Conservation (phyloP, 1,140 invertebrate genomes). For the Protaetia brevitarsis region DNA sequence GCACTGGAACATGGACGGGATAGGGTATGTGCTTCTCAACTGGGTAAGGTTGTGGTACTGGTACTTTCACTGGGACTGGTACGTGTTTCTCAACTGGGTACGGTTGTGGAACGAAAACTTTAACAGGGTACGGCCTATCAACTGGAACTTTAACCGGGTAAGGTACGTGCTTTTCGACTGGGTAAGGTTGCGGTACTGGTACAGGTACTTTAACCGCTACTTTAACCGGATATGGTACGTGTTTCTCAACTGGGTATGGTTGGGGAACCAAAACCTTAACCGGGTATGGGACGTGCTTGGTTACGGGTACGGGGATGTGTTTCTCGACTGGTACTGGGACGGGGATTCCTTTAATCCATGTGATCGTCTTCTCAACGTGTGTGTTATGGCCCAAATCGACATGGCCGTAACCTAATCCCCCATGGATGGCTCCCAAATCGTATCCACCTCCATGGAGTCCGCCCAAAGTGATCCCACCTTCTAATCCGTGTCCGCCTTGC, state of each 20-base stretch:
- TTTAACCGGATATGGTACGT: conserved; percentile 51
- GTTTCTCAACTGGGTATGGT: conserved; percentile 64
- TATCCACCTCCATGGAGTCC: conserved; percentile 18
- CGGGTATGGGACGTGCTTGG: conserved; percentile 57
- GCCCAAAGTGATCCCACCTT: conserved; percentile 37
- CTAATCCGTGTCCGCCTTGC: conserved; percentile 45
- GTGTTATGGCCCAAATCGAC: conserved; percentile 42
- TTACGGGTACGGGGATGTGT: conserved; percentile 59
- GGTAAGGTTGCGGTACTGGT: conserved; percentile 55
- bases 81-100: conserved; percentile 64
- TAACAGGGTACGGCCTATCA: conserved; percentile 61
- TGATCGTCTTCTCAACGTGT: conserved; percentile 68
- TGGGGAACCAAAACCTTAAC: conserved; percentile 59
- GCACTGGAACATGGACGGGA: conserved; percentile 62
- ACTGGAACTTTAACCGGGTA: conserved; percentile 60
- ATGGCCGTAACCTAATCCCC: conserved; percentile 39
- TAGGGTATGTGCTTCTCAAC: conserved; percentile 64
- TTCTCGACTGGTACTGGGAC: conserved; percentile 63
- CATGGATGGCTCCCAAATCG: conserved; percentile 28
- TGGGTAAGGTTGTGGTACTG: conserved; percentile 69
- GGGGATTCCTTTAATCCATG: conserved; percentile 66
- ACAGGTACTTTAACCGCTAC: conserved; percentile 64
- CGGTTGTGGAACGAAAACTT: conserved; percentile 64
- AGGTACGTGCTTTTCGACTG: conserved; percentile 56
- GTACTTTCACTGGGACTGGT: conserved; percentile 65